Base-by-base conservation (phyloP, 1,140 invertebrate species). In the Nixonia krombeini region DNA sequence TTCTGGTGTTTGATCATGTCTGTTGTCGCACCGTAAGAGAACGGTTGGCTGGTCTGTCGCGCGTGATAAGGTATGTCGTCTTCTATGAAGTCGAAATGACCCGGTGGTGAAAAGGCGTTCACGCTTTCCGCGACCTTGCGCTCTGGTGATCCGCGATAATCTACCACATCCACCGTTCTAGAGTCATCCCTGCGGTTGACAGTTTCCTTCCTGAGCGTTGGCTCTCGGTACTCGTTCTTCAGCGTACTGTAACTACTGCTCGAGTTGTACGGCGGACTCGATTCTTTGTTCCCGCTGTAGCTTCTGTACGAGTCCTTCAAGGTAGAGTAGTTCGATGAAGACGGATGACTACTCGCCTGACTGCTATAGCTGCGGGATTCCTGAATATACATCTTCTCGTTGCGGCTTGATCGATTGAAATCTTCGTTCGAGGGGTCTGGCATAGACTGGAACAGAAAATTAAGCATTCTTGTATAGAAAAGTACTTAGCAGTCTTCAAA, bases 31-130 rank as follows among this genome's bases (percentile, higher is more conserved):
- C 91, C 90, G 87, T 95, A 95, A 9, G 91, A 92, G 82, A 95
- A 95, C 12, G 93, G 93, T 57, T 91, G 88, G 64, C 91, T 92
- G 78, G 93, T 91, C 42, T 91, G 88, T 40, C 93, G 85, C 50
- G 93, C 92, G 88, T 94, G 93, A 80, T 94, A 95, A 17, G 93
- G 93, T 70, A 93, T 91, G 72, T 91, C 87, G 44, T 87, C 86
- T 66, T 88, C 87, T 55, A 86, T 86, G 46, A 73, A 82, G 62
- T 84, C 81, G 28, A 84, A 83, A 10, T 82, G 80, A 0, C 79
- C 81, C 1, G 73, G 69, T 1, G 82, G 80, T 4, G 81, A 82
- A 33, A 82, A 83, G 0, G 82, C 80, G 33, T 67, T 66, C 8
- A 75, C 56, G 2, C 70, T 57, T n/a, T 72, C 71, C 18, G 72